Evolutionary conservation across 64 coral and sea anemone genomes (phyloP), one percentile per base, ranked within the genome.

Genomic region (Catalaphyllia jardinei): DNA sequence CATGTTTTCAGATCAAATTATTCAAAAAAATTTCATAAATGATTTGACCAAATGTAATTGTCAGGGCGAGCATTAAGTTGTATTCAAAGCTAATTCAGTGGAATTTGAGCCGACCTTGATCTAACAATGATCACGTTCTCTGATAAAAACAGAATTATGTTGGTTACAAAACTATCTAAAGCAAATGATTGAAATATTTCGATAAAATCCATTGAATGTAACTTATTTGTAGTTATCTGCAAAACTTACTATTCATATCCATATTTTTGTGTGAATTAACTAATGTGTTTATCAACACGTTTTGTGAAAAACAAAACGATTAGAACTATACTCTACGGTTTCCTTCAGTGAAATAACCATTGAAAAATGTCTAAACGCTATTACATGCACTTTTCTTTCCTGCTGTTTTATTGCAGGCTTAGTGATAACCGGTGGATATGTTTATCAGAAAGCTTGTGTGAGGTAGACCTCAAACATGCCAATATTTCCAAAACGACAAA

Each of bases 81-180:
- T 38, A 85, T 71, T 85, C 10, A 71, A 85, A 71, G 31, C 81
- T 85, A 85, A 85, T 85, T 85, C 63, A 71, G 22, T 71, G 63
- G 81, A 85, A 46, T 25, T 65, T 52, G 9, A 3, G 25, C 20
- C n/a, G 14, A 27, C 57, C 18, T 30, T 85, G 62, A 71, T 71
- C 35, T 7, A 49, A 46, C n/a, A 77, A 46, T 46, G 33, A 69
- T 69, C 33, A 51, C 25, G n/a, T 65, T 85, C 71, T 24, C 31
- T 71, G 63, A 85, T 85, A 85, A 85, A 85, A n/a, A 51, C 39
- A 29, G 63, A 69, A 67, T 71, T 69, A 49, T 13, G 18, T 85
- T 28, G 52, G 42, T 50, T 19, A n/a, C 64, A 85, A 83, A 85
- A 27, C 8, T 71, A 46, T 81, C 3, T 83, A 65, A 4, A 85